Conservation (phyloP, 2,888 invertebrate species). For the Drosophila seclusa region DNA sequence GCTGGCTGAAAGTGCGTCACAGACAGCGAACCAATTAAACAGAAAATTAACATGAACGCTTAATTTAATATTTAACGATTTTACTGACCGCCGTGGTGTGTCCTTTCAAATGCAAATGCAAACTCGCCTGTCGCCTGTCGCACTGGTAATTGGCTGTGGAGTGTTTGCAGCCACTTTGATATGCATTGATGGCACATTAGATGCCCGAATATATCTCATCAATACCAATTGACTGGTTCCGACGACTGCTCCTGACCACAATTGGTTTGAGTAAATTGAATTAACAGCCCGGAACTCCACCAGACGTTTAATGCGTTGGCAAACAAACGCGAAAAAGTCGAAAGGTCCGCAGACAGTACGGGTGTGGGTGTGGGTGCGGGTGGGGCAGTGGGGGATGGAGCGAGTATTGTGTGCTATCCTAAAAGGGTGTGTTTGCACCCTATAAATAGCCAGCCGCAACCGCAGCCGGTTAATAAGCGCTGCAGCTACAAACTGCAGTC, state of each 20-base stretch:
- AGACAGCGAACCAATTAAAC: slow-evolving; percentile 84
- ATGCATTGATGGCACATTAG: slow-evolving; percentile 82
- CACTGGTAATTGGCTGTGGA: slow-evolving; percentile 78
- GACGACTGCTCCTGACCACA: slow-evolving; percentile 62
- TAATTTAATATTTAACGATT: slow-evolving; percentile 85
- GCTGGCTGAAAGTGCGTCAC: slow-evolving; percentile 65
- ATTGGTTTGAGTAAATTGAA: slow-evolving; percentile 76
- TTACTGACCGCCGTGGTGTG: slow-evolving; percentile 45
- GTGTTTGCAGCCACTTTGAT: slow-evolving; percentile 80
- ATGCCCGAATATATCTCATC: slow-evolving; percentile 56
- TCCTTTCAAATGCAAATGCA: slow-evolving; percentile 45
- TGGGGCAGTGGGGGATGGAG: too few species aligned
- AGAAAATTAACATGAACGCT: slow-evolving; percentile 85
- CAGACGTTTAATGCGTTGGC: slow-evolving; percentile 72
- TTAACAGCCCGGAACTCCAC: slow-evolving; percentile 52
- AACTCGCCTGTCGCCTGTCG: slow-evolving; percentile 32
- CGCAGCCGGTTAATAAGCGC: slow-evolving; percentile 75
- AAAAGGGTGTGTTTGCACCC: slow-evolving; percentile 42
- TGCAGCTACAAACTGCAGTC: slow-evolving; percentile 37
- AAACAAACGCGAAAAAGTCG: slow-evolving; percentile 67
- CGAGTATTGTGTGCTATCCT: slow-evolving; percentile 18
- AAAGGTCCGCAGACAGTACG: slow-evolving; percentile 37
- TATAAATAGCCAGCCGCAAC: slow-evolving; percentile 40
- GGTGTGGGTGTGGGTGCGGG: neutral
- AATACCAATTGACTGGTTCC: slow-evolving; percentile 45